These are phyloP conservation scores for Drosophila mayri DNA, from an alignment of 1,140 invertebrate species.

Conservation along the genomic window DNA sequence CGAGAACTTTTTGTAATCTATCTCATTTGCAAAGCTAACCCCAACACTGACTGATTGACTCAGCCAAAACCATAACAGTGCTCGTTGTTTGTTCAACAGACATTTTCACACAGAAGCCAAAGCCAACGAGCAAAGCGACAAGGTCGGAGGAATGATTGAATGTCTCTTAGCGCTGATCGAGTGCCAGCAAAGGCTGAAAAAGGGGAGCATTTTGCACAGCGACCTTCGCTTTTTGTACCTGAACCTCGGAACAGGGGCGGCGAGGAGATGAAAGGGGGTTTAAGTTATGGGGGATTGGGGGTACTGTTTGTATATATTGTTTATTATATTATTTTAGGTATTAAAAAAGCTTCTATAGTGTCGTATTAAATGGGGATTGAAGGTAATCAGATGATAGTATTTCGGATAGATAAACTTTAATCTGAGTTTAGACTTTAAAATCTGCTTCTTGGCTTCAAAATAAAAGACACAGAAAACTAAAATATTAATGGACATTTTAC, in stretches of 20 bases:
- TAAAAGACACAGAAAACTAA: too few relatives aligned
- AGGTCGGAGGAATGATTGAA: conserved; percentile 66
- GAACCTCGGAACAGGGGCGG: conserved; percentile 8
- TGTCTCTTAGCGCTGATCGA: conserved; percentile 55
- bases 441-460: too few relatives aligned
- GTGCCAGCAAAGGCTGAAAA: conserved; percentile 29
- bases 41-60: conserved; percentile 18
- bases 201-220: conserved; percentile 41
- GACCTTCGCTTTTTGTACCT: conserved; percentile 50
- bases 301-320: too few relatives aligned
- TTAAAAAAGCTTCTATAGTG: not conserved
- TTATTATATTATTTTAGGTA: too few relatives aligned
- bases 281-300: not conserved
- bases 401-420: not conserved
- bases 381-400: not conserved
- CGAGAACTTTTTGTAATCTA: conserved; percentile 54
- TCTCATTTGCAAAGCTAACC: conserved; percentile 29
- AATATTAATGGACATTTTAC: too few relatives aligned
- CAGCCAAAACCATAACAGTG: conserved; percentile 37
- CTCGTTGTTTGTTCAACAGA: conserved; percentile 55
- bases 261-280: not conserved
- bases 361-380: not conserved
- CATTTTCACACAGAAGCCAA: conserved; percentile 76
- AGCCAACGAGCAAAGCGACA: conserved; percentile 61
- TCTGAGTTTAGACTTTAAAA: too few relatives aligned